These are phyloP conservation scores for Abrostola triplasia DNA, from an alignment of 2,888 invertebrate genomes.

Conservation along the genomic window DNA sequence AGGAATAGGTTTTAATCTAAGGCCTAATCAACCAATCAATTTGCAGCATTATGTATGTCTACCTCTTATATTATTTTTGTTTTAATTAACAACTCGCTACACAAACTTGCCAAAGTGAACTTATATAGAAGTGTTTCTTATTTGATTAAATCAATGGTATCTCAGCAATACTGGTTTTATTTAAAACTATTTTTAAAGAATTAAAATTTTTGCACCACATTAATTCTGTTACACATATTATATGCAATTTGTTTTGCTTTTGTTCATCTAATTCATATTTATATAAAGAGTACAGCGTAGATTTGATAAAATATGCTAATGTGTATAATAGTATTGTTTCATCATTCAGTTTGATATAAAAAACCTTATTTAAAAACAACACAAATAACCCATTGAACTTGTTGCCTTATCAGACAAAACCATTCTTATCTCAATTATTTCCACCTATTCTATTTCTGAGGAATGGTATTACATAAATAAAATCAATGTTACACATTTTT, in stretches of 20 bases:
- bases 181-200: not conserved
- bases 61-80: constrained; percentile 27
- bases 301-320: not conserved
- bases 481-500: not conserved
- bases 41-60: constrained; percentile 12
- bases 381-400: not conserved
- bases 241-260: too few species aligned
- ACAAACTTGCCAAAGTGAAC: constrained; percentile 31
- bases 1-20: constrained; percentile 16
- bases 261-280: not conserved
- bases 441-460: not conserved
- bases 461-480: not conserved
- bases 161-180: constrained; percentile 5
- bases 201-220: too few species aligned
- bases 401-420: constrained; percentile 1
- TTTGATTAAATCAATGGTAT: constrained; percentile 41
- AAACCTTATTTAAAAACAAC: too few species aligned
- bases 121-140: constrained; percentile 16
- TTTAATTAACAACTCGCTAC: constrained; percentile 16
- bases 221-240: too few species aligned
- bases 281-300: not conserved
- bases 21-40: constrained; percentile 34
- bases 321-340: too few species aligned
- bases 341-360: too few species aligned
- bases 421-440: not conserved